Conservation (phyloP, 2,797 vertebrate species). For the Lepilemur ruficaudatus region DNA sequence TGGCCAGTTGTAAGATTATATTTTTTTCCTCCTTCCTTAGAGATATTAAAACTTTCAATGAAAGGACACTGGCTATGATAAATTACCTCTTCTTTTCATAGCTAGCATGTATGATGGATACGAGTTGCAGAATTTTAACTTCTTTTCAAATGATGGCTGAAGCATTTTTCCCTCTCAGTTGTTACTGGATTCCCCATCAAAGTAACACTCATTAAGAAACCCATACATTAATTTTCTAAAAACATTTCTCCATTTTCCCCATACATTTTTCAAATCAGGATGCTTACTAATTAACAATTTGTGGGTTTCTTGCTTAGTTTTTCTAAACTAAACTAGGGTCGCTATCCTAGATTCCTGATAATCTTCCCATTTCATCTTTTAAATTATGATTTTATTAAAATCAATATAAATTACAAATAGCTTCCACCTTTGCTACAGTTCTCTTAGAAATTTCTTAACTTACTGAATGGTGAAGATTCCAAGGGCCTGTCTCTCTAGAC, state of each 20-base stretch:
- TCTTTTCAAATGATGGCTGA: neutral
- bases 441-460: slow-evolving; percentile 38
- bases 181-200: slow-evolving; percentile 31
- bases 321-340: slow-evolving; percentile 1
- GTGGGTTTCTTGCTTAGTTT: slow-evolving; percentile 18
- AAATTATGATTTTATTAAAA: slow-evolving; percentile 66
- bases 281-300: neutral
- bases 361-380: slow-evolving; percentile 31
- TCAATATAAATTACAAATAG: slow-evolving; percentile 63
- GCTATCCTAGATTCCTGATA: slow-evolving; percentile 32
- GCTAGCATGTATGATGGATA: neutral
- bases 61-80: slow-evolving; percentile 7
- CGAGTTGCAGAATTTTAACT: neutral
- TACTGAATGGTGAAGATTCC: neutral
- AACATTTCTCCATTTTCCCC: neutral
- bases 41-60: neutral
- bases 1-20: neutral
- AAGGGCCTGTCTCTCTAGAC: neutral
- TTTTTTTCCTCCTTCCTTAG: neutral
- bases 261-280: neutral
- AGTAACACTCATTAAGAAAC: slow-evolving; percentile 5
- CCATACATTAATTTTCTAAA: neutral
- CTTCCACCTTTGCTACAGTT: slow-evolving; percentile 30
- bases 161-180: neutral
- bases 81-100: neutral